phyloP scores from a whole-genome alignment of 2,888 invertebrate species.

The Protonemura montana region DNA sequence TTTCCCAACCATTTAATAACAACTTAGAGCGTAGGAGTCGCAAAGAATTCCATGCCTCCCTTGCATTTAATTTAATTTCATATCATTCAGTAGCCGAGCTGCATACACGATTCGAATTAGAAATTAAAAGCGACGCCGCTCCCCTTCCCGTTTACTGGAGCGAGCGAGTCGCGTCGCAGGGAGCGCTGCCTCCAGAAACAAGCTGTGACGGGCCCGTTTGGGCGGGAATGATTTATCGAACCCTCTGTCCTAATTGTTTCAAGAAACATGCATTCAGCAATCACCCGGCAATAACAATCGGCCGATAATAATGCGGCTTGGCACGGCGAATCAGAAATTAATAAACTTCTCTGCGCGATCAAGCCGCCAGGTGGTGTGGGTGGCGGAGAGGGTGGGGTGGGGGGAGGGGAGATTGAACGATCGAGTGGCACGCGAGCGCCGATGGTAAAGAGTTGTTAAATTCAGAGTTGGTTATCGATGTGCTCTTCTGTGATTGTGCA shows the following conservation, averaged over 20 bases:
- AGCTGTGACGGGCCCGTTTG: background rate
- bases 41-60: too few relatives aligned
- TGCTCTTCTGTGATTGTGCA: too few relatives aligned
- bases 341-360: background rate
- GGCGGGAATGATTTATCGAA: background rate
- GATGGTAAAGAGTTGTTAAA: background rate
- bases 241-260: background rate
- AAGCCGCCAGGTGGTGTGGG: background rate
- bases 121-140: too few relatives aligned
- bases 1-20: too few relatives aligned
- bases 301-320: background rate
- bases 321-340: background rate
- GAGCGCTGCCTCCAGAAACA: too few relatives aligned
- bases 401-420: background rate
- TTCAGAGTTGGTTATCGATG: too few relatives aligned
- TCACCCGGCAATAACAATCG: background rate
- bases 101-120: too few relatives aligned
- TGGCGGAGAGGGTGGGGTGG: background rate
- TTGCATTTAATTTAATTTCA: too few relatives aligned
- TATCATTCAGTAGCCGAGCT: too few relatives aligned
- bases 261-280: background rate
- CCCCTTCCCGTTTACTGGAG: too few relatives aligned
- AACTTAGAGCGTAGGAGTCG: too few relatives aligned
- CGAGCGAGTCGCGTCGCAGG: too few relatives aligned
- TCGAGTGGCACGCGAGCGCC: background rate